These are phyloP conservation scores for Falco naumanni DNA, from an alignment of 2,797 vertebrate genomes.

Conservation along the genomic window DNA sequence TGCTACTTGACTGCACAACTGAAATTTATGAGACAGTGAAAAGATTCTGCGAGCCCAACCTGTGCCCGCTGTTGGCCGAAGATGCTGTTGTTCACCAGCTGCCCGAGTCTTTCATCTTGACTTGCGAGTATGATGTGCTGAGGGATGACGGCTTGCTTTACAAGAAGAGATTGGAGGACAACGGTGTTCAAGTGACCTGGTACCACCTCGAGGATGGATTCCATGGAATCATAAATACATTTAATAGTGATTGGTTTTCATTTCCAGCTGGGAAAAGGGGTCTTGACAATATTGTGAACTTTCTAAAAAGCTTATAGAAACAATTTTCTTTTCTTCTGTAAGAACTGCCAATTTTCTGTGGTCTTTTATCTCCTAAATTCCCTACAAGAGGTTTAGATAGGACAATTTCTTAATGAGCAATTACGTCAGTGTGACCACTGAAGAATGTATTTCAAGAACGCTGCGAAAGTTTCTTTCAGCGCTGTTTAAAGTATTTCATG, in stretches of 20 bases:
- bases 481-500: not conserved
- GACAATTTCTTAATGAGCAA: not conserved
- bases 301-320: slow-evolving; percentile 74
- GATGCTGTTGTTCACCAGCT: slow-evolving; percentile 70
- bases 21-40: slow-evolving; percentile 73
- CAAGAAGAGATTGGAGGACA: slow-evolving; percentile 83
- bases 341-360: not conserved
- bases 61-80: slow-evolving; percentile 81
- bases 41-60: slow-evolving; percentile 47
- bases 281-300: slow-evolving; percentile 74
- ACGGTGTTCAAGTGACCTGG: slow-evolving; percentile 80
- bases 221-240: slow-evolving; percentile 78
- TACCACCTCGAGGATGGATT: slow-evolving; percentile 81
- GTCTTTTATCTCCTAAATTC: not conserved
- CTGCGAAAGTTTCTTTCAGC: not conserved
- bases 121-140: slow-evolving; percentile 85
- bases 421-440: not conserved
- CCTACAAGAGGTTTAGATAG: not conserved
- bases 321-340: not conserved
- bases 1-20: slow-evolving; percentile 58
- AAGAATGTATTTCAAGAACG: not conserved
- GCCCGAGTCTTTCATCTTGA: slow-evolving; percentile 83
- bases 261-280: slow-evolving; percentile 76
- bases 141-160: slow-evolving; percentile 86
- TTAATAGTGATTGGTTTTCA: slow-evolving; percentile 56